Base-by-base conservation (phyloP, 92 coral and sea anemone genomes). In the Muricea muricata region DNA sequence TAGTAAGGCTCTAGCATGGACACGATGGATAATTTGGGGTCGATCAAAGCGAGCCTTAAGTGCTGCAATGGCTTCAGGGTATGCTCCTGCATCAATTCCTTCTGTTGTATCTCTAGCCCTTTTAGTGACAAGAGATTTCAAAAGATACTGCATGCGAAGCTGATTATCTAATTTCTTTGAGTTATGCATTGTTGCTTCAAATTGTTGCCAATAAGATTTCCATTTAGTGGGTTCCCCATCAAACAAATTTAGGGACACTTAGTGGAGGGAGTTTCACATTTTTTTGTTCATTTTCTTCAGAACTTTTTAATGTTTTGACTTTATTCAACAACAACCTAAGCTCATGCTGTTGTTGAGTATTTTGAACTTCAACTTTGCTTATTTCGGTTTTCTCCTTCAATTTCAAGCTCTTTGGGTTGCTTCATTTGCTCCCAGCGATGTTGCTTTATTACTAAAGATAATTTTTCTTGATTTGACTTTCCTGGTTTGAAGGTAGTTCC, bases 141-240 rank as follows among this genome's bases (percentile, higher is more conserved):
- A 41, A 13, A 87, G 77, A 45, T 87, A 87, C 54, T 82, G 91
- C 83, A 87, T 80, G 15, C 87, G 68, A 18, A 87, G 20, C 55
- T 87, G 87, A 39, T 87, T 57, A 48, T 65, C 69, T 1, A 82
- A 84, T 63, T 82, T 87, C 0, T 63, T 42, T 4, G 92, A 84
- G 6, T 84, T 89, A 85, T 89, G 92, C 21, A 82, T 81, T 11
- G 91, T 87, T 6, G 87, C 91, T 87, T 87, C 91, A 50, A 87
- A 65, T 52, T 81, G 92, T 70, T 89, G 86, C 92, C 92, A 84
- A 33, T 89, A 89, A 7, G 92, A 50, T 56, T 88, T 84, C 86
- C 88, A 88, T n/a, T 88, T 84, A 0, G 88, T 88, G 1, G 85
- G 80, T 32, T 88, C 81, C 39, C 91, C 88, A 57, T 84, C 85